Evolutionary conservation across 1,140 invertebrate species (phyloP).

Genomic region (Trichonephila clavipes): DNA sequence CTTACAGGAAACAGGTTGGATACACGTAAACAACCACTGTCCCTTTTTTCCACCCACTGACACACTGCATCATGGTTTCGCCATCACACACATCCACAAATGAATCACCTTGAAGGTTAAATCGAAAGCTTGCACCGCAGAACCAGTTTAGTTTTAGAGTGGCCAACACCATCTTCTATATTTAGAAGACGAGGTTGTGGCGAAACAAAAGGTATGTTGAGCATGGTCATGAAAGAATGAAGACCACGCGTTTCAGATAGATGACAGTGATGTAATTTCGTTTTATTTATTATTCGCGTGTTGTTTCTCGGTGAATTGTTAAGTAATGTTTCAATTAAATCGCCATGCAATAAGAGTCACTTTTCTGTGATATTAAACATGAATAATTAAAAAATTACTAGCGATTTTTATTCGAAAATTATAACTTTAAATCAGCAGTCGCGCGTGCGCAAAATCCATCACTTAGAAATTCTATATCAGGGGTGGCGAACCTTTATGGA

Average conservation of each 20-base stretch:
- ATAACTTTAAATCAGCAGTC: no score
- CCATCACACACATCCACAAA: constrained; percentile 16
- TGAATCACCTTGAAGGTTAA: constrained; percentile 52
- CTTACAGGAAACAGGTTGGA: constrained; percentile 56
- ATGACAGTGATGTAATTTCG: neutral
- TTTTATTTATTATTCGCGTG: neutral
- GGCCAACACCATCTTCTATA: constrained; percentile 26
- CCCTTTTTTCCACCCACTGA: constrained; percentile 70
- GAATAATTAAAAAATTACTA: no score
- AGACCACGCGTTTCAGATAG: neutral
- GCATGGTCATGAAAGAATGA: neutral
- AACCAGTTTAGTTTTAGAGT: constrained; percentile 51
- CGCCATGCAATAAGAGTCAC: no score
- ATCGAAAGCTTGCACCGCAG: constrained; percentile 16
- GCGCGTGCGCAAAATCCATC: no score
- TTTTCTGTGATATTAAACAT: no score
- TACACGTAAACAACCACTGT: constrained; percentile 56
- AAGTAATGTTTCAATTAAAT: no score
- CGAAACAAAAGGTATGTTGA: constrained; percentile 14
- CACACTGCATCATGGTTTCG: constrained; percentile 56
- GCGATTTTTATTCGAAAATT: no score
- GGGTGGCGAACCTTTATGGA: no score
- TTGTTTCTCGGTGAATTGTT: no score
- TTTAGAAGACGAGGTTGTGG: constrained; percentile 34
- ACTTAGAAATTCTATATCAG: no score